A percentile compares a stretch with the other conserved stretches of the same genome.
phyloP scores from a whole-genome alignment of 2,797 vertebrate species.

The Prunella strophiata region DNA sequence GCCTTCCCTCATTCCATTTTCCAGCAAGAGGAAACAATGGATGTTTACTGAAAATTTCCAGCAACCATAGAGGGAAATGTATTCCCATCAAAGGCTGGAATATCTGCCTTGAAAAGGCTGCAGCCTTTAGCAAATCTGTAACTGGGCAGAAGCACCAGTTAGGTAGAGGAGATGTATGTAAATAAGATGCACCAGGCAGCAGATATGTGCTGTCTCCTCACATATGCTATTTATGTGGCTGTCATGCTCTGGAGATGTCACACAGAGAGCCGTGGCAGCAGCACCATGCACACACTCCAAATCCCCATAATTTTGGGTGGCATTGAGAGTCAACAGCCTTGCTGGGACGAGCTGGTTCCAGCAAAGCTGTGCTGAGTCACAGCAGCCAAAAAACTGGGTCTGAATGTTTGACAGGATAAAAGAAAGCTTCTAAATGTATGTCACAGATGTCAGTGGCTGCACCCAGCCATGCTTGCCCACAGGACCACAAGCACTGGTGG shows the following conservation, averaged over 20 bases:
- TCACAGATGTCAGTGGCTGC: not conserved
- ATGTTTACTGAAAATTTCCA: not conserved
- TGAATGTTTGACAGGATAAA: not conserved
- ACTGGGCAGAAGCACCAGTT: not conserved
- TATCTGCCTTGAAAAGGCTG: not conserved
- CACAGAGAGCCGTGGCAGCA: not conserved
- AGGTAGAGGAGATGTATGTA: not conserved
- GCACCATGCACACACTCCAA: not conserved
- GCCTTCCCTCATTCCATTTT: not conserved
- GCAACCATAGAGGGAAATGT: not conserved
- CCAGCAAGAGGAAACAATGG: not conserved
- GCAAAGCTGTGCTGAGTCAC: not conserved
- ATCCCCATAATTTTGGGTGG: not conserved
- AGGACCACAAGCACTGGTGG: not conserved
- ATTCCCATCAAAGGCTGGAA: not conserved
- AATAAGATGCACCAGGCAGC: constrained; percentile 21
- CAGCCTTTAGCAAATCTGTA: not conserved
- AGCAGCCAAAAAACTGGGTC: not conserved
- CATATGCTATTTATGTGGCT: not conserved
- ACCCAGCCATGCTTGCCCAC: not conserved
- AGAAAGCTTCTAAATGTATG: accelerated
- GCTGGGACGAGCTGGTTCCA: not conserved
- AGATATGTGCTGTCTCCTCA: not conserved
- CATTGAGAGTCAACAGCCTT: not conserved
- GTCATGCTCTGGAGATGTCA: not conserved